Base-by-base conservation (phyloP, 2,888 invertebrate genomes). In the Calameuta pallipes region DNA sequence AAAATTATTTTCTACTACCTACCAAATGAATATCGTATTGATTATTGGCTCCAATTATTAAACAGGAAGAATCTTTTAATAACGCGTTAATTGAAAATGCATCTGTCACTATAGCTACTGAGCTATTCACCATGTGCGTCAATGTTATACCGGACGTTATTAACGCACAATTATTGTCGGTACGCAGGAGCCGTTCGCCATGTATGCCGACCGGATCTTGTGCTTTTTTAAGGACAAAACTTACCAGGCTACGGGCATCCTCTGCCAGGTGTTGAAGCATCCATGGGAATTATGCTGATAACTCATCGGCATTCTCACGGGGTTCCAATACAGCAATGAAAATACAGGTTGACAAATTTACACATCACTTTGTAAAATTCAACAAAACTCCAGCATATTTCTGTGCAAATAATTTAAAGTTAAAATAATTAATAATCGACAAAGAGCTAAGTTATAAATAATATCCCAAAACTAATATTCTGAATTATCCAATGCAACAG, bases 251-350 rank as follows among this genome's bases (percentile, higher is more conserved):
- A 75, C 84, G 81, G 78, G 78, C 75, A 80, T 82, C 85, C 87
- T 86, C 85, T 86, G 86, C 90, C 90, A 90, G 90, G 90, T 90
- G 90, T 89, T 88, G 89, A 87, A 85, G 87, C 86, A 86, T 90
- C 88, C 90, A 90, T 90, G 90, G 90, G 90, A 90, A 90, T 90
- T 90, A 86, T 87, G 88, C 88, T 89, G 90, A 90, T 90, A 90
- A 90, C 89, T 89, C 89, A 90, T 90, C 90, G 87, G 82, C 84
- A 90, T 90, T 90, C 90, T 90, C 90, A 90, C 90, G 89, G 84
- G 89, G 83, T 86, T 85, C 86, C 56, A 56, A 56, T 56, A 23
- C 56, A 56, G 15, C 56, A 56, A 56, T 56, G 56, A 56, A 56
- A 56, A 56, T 56, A 56, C 56, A 56, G 56, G 56, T 56, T 56